Conservation (phyloP, 2,113 vertebrate genomes). For the Typhlomys cinereus region DNA sequence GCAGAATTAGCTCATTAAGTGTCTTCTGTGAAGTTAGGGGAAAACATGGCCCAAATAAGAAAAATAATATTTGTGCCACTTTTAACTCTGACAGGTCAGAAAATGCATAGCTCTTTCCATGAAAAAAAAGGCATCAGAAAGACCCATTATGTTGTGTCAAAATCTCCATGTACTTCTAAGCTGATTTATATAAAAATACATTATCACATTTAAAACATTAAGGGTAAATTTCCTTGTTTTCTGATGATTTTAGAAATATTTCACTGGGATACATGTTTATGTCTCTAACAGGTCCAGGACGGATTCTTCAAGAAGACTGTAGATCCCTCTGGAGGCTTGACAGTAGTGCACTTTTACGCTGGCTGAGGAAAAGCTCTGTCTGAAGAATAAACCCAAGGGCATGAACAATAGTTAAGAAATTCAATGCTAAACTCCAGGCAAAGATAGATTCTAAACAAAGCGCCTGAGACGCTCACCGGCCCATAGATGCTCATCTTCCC, state of each 20-base stretch:
- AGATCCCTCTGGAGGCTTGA: neutral
- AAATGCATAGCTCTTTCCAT: neutral
- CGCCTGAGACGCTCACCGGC: neutral
- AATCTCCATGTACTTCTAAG: constrained; percentile 14
- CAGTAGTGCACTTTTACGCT: no score
- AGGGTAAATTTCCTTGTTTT: constrained; percentile 44
- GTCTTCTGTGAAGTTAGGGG: neutral
- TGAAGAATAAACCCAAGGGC: neutral
- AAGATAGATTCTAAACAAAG: neutral
- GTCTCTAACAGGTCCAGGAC: neutral
- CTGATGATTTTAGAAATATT: constrained; percentile 1
- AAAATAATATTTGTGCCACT: constrained; percentile 18
- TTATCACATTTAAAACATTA: constrained; percentile 27
- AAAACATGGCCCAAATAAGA: neutral
- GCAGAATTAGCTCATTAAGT: constrained; percentile 21
- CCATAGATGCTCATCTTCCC: neutral
- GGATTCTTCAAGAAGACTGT: neutral
- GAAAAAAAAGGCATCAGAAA: constrained; percentile 33
- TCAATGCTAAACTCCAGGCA: neutral
- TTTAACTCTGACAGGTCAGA: constrained; percentile 24
- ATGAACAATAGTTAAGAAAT: neutral
- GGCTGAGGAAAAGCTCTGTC: neutral
- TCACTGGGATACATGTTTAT: constrained; percentile 11
- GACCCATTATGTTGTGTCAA: constrained; percentile 25
- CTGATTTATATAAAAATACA: constrained; percentile 22